Evolutionary conservation across 2,113 vertebrate species (phyloP).

Genomic region (Ictidomys tridecemlineatus): DNA sequence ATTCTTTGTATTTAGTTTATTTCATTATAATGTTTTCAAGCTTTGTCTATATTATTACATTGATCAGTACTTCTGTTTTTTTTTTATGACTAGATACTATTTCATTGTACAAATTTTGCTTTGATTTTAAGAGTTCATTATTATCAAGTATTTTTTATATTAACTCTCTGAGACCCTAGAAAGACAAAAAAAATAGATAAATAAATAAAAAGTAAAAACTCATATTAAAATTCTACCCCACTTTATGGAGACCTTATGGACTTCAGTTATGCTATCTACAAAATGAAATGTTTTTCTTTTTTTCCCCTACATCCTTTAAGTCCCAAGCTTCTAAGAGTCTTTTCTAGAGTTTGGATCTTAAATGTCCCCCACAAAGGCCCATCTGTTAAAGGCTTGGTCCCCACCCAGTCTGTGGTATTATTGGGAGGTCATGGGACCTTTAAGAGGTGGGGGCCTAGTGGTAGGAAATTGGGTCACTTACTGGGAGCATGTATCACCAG

Average conservation of each 20-base stretch:
- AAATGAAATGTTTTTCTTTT: slow-evolving; percentile 12
- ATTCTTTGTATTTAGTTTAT: not conserved
- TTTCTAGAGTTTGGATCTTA: not conserved
- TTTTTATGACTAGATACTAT: not conserved
- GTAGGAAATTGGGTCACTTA: not conserved
- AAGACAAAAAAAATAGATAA: not conserved
- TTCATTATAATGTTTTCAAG: not conserved
- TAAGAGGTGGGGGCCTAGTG: not conserved
- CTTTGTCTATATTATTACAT: not conserved
- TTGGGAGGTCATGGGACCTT: not conserved
- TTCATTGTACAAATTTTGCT: not conserved
- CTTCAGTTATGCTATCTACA: not conserved
- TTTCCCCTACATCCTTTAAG: not conserved
- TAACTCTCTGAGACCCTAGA: slow-evolving; percentile 20
- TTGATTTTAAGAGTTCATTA: slow-evolving; percentile 46
- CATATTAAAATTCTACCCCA: slow-evolving; percentile 32
- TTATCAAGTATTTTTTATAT: slow-evolving; percentile 18
- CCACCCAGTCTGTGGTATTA: not conserved
- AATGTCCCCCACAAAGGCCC: not conserved
- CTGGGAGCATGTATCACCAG: not conserved
- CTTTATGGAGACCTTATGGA: not conserved
- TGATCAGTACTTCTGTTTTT: not conserved
- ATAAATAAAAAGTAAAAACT: not conserved
- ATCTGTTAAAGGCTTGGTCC: not conserved
- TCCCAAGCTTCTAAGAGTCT: not conserved